A percentile compares a stretch with the other conserved stretches of the same genome.
These are phyloP conservation scores for Colletes collaris DNA, from an alignment of 2,888 invertebrate genomes.

Conservation along the genomic window DNA sequence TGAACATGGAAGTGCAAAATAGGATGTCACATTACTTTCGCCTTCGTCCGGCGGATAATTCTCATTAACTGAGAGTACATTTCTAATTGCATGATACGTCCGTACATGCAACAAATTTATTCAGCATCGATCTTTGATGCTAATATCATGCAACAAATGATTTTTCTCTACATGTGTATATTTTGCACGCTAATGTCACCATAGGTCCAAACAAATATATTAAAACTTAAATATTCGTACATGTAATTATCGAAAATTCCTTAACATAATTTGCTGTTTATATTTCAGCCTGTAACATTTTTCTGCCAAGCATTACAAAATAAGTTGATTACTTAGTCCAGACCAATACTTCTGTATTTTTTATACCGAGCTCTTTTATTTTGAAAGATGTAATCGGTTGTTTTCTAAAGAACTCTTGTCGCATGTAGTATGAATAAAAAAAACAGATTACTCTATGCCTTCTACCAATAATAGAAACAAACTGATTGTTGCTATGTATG, in stretches of 20 bases:
- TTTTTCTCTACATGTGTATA: constrained; percentile 12
- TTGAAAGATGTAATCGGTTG: neutral
- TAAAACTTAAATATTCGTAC: constrained; percentile 9
- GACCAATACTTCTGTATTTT: neutral
- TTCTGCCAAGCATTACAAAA: constrained; percentile 9
- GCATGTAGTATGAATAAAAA: neutral
- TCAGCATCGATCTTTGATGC: constrained; percentile 40
- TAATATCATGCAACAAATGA: constrained; percentile 51
- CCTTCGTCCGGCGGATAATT: constrained; percentile 48
- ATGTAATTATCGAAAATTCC: constrained; percentile 5
- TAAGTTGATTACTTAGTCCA: constrained; percentile 1
- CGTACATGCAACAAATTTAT: constrained; percentile 64
- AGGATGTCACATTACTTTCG: constrained; percentile 69
- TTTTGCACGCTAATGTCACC: constrained; percentile 10
- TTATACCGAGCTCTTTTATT: neutral
- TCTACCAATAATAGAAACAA: constrained; percentile 15
- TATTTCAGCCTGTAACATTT: constrained; percentile 1
- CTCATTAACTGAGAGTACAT: constrained; percentile 57
- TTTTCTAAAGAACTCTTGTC: constrained; percentile 5
- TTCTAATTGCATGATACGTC: constrained; percentile 61
- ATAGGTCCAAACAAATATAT: constrained; percentile 16
- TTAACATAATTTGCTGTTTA: constrained; percentile 12
- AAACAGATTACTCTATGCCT: neutral
- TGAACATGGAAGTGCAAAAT: constrained; percentile 82
- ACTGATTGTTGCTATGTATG: constrained; percentile 12